Conservation (phyloP, 2,888 invertebrate species). For the Cataglyphis altisquamis region DNA sequence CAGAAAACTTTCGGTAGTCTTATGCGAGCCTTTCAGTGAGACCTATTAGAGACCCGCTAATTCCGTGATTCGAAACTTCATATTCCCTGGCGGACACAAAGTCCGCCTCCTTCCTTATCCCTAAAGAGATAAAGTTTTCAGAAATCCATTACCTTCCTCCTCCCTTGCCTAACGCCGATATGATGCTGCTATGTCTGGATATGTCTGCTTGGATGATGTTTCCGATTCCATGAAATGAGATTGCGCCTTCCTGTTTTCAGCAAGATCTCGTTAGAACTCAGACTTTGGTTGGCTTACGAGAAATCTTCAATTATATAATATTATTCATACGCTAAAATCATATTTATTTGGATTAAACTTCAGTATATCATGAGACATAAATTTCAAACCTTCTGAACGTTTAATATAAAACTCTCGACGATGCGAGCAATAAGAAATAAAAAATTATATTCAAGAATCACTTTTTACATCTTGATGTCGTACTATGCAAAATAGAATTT, state of each 20-base stretch:
- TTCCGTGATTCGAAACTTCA: constrained; percentile 80
- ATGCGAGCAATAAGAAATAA: neutral
- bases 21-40: constrained; percentile 57
- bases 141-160: constrained; percentile 79
- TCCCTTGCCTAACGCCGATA: constrained; percentile 57
- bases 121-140: constrained; percentile 77
- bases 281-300: constrained; percentile 6
- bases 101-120: constrained; percentile 52
- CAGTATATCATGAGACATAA: constrained; percentile 41
- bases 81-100: constrained; percentile 77
- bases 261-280: constrained; percentile 1
- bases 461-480: neutral
- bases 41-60: constrained; percentile 80
- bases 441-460: neutral
- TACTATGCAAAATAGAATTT: neutral
- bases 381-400: neutral
- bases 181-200: constrained; percentile 55
- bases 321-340: constrained; percentile 58
- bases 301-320: constrained; percentile 3
- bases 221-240: constrained; percentile 9
- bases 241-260: constrained; percentile 30
- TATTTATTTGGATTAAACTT: constrained; percentile 67
- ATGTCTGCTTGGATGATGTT: constrained; percentile 24
- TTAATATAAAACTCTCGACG: neutral
- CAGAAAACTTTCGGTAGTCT: constrained; percentile 64